Conservation (phyloP, 2,888 invertebrate genomes). For the Hyposoter didymator region DNA sequence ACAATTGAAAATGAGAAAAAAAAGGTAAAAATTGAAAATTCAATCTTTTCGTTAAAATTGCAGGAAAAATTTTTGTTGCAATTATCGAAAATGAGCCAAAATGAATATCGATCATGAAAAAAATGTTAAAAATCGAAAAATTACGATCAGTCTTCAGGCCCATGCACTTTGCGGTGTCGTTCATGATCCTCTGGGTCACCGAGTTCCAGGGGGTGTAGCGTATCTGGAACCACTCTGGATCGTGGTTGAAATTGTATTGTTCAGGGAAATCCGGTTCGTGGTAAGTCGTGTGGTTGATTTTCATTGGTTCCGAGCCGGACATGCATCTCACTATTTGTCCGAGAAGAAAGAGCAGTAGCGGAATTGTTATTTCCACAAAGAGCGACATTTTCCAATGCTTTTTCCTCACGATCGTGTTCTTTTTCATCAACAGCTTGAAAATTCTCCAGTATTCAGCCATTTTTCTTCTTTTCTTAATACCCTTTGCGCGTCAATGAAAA, state of each 20-base stretch:
- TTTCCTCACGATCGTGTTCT: slow-evolving; percentile 79
- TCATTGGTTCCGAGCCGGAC: slow-evolving; percentile 70
- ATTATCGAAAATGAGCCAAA: no score
- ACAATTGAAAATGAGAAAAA: no score
- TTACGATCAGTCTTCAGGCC: slow-evolving; percentile 73
- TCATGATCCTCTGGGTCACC: slow-evolving; percentile 74
- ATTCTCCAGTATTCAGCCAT: slow-evolving; percentile 69
- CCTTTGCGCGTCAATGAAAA: no score
- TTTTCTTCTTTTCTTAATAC: neutral
- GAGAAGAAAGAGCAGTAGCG: slow-evolving; percentile 76
- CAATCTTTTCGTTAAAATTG: no score
- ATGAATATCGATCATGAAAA: neutral
- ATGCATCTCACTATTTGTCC: slow-evolving; percentile 76
- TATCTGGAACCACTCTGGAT: slow-evolving; percentile 26
- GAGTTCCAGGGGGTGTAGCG: slow-evolving; percentile 76
- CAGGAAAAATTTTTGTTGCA: no score
- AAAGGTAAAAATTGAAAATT: no score
- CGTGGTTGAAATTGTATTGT: neutral
- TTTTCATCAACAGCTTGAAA: slow-evolving; percentile 78
- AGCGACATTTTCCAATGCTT: slow-evolving; percentile 79
- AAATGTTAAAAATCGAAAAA: neutral
- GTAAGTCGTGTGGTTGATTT: slow-evolving; percentile 72
- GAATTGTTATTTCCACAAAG: slow-evolving; percentile 78
- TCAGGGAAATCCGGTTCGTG: slow-evolving; percentile 66
- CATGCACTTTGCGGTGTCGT: slow-evolving; percentile 74